These are phyloP conservation scores for Caranx ignobilis DNA, from an alignment of 2,113 vertebrate genomes.

Conservation along the genomic window DNA sequence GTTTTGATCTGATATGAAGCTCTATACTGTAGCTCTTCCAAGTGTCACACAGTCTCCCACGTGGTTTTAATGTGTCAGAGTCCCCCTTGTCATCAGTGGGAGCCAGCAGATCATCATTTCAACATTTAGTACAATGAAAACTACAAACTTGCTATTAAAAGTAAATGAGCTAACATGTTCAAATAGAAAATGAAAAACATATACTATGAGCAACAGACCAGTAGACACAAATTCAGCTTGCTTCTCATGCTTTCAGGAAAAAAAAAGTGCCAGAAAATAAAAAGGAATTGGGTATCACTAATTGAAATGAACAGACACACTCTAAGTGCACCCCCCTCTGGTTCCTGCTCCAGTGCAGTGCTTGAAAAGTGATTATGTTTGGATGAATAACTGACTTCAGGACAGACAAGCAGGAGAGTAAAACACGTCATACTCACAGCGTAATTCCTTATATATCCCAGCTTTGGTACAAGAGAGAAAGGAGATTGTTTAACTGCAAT, in stretches of 20 bases:
- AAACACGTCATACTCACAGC: conserved; percentile 84
- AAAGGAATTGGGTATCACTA: conserved; percentile 51
- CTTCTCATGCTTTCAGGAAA: conserved; percentile 74
- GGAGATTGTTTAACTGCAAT: conserved; percentile 79
- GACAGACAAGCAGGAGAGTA: conserved; percentile 81
- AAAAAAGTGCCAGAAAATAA: conserved; percentile 64
- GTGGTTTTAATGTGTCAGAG: conserved; percentile 33
- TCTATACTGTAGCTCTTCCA: neutral
- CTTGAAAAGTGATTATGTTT: conserved; percentile 78
- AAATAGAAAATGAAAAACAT: conserved; percentile 55
- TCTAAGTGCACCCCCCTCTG: conserved; percentile 62
- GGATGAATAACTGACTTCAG: conserved; percentile 80
- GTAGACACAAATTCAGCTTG: conserved; percentile 60
- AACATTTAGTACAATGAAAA: conserved; percentile 45
- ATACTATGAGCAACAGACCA: conserved; percentile 62
- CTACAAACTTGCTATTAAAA: conserved; percentile 30
- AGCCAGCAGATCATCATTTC: conserved; percentile 35
- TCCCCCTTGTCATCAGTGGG: conserved; percentile 22
- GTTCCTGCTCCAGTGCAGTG: conserved; percentile 67
- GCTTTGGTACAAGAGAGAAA: conserved; percentile 86
- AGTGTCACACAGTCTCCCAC: conserved; percentile 42
- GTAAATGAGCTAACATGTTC: conserved; percentile 52
- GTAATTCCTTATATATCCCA: conserved; percentile 86
- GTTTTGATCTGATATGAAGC: conserved; percentile 53
- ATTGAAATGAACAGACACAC: conserved; percentile 70